Conservation (phyloP, 1,140 invertebrate genomes). For the Hermetia illucens region DNA sequence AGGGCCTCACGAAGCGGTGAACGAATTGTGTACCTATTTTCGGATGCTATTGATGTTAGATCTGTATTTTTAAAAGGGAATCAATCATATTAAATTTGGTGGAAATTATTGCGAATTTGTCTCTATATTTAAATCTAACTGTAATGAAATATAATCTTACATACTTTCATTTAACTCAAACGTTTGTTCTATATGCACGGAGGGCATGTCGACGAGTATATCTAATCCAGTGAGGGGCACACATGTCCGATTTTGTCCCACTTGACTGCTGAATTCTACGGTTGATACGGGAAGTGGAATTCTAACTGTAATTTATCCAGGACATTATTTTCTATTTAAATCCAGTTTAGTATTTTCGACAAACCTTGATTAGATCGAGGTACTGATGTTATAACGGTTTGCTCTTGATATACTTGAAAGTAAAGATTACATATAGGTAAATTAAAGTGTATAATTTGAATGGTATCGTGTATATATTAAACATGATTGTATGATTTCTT, state of each 20-base stretch:
- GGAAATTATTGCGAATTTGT: background rate
- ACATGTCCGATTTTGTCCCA: slow-evolving; percentile 16
- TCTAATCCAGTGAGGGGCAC: slow-evolving; percentile 25
- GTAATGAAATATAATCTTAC: slow-evolving; percentile 9
- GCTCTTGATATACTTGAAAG: too few relatives aligned
- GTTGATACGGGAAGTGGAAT: slow-evolving; percentile 24
- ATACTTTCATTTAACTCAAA: slow-evolving; percentile 18
- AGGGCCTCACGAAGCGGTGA: slow-evolving; percentile 44
- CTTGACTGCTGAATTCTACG: slow-evolving; percentile 7
- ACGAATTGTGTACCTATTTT: slow-evolving; percentile 46
- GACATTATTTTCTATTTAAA: too few relatives aligned
- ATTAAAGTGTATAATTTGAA: too few relatives aligned
- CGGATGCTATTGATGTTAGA: slow-evolving; percentile 32
- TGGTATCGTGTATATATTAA: too few relatives aligned
- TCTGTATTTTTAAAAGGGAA: slow-evolving; percentile 11
- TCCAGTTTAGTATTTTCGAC: too few relatives aligned
- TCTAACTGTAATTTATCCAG: too few relatives aligned
- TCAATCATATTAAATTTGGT: background rate
- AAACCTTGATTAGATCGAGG: too few relatives aligned
- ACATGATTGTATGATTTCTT: too few relatives aligned
- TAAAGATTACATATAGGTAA: too few relatives aligned
- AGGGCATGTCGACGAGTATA: slow-evolving; percentile 22
- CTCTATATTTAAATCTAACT: slow-evolving; percentile 9
- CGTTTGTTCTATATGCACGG: slow-evolving; percentile 29
- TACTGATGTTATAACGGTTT: too few relatives aligned